Percentiles rank a stretch among this genome's conserved stretches.
Evolutionary conservation across 2,888 invertebrate genomes (phyloP).

Genomic region (Cheilosia vulpina): DNA sequence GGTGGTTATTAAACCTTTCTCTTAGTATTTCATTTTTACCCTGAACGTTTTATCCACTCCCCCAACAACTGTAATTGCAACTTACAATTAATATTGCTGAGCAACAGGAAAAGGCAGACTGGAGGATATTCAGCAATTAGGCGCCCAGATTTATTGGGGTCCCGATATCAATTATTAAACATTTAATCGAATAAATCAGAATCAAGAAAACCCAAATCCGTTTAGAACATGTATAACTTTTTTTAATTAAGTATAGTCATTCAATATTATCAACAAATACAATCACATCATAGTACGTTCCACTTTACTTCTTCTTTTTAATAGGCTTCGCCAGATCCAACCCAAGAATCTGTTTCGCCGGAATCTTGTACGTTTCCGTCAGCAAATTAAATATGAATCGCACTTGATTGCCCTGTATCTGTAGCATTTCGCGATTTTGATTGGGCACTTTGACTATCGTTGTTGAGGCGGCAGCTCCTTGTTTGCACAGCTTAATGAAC

Average conservation of each 20-base stretch:
- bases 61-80: too few relatives aligned
- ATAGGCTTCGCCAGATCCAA: constrained; percentile 82
- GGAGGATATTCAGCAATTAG: too few relatives aligned
- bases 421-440: constrained; percentile 89
- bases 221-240: neutral
- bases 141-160: too few relatives aligned
- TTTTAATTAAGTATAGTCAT: constrained; percentile 12
- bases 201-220: neutral
- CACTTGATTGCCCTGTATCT: constrained; percentile 96
- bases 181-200: too few relatives aligned
- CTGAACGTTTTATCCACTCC: too few relatives aligned
- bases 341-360: constrained; percentile 82
- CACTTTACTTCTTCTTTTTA: constrained; percentile 79
- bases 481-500: constrained; percentile 92
- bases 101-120: too few relatives aligned
- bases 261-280: constrained; percentile 3
- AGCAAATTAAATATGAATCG: constrained; percentile 82
- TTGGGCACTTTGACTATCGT: constrained; percentile 90
- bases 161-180: too few relatives aligned
- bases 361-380: constrained; percentile 83
- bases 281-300: neutral
- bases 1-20: too few relatives aligned
- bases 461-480: constrained; percentile 93
- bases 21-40: too few relatives aligned
- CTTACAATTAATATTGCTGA: too few relatives aligned